Evolutionary conservation across 1,140 invertebrate genomes (phyloP).

Genomic region (Pentalonia nigronervosa): DNA sequence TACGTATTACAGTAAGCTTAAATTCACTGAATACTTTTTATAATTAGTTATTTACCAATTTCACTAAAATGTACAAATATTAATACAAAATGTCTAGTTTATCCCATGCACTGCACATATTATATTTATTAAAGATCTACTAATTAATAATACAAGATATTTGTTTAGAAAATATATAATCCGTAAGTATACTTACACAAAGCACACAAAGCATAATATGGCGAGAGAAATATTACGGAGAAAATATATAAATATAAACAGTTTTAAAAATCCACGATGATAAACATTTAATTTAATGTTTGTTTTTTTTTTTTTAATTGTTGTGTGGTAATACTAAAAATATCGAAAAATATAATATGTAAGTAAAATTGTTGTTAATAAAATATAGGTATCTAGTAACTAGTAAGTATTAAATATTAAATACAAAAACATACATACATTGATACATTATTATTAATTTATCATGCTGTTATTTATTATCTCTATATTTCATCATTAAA

Average conservation of each 20-base stretch:
- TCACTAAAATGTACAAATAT: too few relatives aligned
- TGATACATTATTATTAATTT: not conserved
- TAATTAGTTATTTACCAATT: not conserved
- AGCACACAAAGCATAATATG: not conserved
- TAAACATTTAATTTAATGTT: not conserved
- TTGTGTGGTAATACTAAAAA: too few relatives aligned
- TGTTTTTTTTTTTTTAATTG: not conserved
- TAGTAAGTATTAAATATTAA: not conserved
- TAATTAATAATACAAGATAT: not conserved
- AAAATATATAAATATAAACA: not conserved
- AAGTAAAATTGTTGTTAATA: not conserved
- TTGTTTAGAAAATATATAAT: not conserved
- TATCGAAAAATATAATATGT: too few relatives aligned
- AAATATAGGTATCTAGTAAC: not conserved
- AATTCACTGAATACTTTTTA: not conserved
- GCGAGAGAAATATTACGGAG: not conserved
- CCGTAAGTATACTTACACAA: not conserved
- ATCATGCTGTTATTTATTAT: not conserved
- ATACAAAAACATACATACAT: not conserved
- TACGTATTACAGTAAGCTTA: too few relatives aligned
- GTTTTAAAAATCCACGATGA: not conserved
- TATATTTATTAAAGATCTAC: too few relatives aligned
- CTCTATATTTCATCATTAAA: not conserved
- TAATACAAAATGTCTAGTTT: too few relatives aligned
- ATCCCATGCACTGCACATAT: too few relatives aligned